A percentile compares a stretch with the other conserved stretches of the same genome.
These are phyloP conservation scores for Pitta sordida DNA, from an alignment of 2,113 vertebrate genomes.

Conservation along the genomic window DNA sequence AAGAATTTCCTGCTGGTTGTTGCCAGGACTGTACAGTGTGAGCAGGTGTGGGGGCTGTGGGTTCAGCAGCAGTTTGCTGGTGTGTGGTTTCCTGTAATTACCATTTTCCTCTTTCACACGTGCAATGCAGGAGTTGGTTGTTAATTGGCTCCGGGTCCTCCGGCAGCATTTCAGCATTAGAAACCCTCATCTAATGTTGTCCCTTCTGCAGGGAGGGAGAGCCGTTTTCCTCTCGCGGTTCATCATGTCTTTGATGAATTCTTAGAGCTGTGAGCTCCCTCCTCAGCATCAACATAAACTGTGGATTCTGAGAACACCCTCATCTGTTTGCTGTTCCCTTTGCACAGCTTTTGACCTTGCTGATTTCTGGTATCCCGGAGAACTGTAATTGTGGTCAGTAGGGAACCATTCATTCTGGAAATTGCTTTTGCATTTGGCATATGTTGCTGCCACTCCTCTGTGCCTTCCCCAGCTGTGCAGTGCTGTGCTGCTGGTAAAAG, in stretches of 20 bases:
- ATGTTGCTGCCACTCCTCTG: neutral
- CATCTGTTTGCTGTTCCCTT: conserved; percentile 39
- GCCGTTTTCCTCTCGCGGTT: neutral
- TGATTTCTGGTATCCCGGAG: neutral
- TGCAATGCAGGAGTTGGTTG: conserved; percentile 17
- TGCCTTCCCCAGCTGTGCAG: neutral
- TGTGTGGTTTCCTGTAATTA: neutral
- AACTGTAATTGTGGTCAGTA: conserved; percentile 38
- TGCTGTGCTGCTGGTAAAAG: neutral
- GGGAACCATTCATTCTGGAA: conserved; percentile 47
- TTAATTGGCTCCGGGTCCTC: conserved; percentile 39
- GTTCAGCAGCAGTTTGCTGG: neutral
- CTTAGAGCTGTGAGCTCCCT: neutral
- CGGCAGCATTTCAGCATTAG: neutral
- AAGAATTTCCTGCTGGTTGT: neutral
- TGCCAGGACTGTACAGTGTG: neutral
- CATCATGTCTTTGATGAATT: neutral
- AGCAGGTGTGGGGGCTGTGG: neutral
- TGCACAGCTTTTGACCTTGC: conserved; percentile 30
- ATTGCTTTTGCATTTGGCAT: conserved; percentile 37
- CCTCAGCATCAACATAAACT: neutral
- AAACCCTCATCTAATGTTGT: conserved; percentile 14
- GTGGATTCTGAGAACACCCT: neutral
- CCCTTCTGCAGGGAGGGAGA: neutral
- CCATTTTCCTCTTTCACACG: neutral